Percentiles rank a stretch among this genome's conserved stretches.
phyloP scores from a whole-genome alignment of 2,797 vertebrate species.

The Danio albolineatus region DNA sequence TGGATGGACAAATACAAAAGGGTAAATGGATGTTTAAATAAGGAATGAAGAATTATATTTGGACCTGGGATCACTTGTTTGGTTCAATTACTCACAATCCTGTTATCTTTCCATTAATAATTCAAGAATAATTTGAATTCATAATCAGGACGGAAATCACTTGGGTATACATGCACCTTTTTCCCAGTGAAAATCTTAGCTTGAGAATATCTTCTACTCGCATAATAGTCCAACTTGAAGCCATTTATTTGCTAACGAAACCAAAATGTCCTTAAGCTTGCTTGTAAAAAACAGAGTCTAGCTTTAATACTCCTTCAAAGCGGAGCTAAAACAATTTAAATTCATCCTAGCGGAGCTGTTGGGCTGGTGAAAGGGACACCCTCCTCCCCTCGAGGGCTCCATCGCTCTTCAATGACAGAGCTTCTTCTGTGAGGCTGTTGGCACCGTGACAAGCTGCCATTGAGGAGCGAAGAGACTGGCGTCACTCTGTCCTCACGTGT shows the following conservation, averaged over 20 bases:
- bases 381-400: constrained; percentile 9
- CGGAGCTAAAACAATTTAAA: constrained; percentile 35
- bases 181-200: not conserved
- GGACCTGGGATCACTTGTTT: no score
- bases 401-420: constrained; percentile 45
- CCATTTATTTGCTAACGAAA: not conserved
- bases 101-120: no score
- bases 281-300: not conserved
- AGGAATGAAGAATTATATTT: no score
- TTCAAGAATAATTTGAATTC: not conserved
- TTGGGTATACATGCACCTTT: not conserved
- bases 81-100: no score
- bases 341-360: constrained; percentile 33
- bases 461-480: constrained; percentile 34
- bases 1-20: no score
- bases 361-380: constrained; percentile 22
- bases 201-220: not conserved
- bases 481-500: constrained; percentile 36
- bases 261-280: not conserved
- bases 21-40: no score
- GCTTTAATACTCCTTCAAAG: constrained; percentile 22
- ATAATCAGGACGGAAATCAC: not conserved
- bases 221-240: not conserved
- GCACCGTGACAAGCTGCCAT: constrained; percentile 38
- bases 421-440: constrained; percentile 45